These are phyloP conservation scores for Rhabdophis nuchalis DNA, from an alignment of 2,797 vertebrate genomes.

Conservation along the genomic window DNA sequence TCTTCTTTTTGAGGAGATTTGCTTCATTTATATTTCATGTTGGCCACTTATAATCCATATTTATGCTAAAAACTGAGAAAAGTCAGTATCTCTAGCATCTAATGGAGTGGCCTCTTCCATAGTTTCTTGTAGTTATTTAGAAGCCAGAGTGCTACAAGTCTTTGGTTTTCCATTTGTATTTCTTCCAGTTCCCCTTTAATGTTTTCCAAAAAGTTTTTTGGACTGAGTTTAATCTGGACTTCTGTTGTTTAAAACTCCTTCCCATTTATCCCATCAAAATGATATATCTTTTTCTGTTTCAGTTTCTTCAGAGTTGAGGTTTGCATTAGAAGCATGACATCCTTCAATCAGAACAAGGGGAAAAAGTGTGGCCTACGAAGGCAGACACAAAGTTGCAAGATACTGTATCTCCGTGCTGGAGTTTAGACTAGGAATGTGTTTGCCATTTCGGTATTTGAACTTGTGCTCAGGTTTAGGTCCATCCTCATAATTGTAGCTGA, in stretches of 20 bases:
- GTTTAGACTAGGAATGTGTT: neutral
- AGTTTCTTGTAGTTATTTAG: neutral
- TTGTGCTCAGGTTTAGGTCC: neutral
- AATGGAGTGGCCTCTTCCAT: neutral
- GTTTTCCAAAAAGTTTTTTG: neutral
- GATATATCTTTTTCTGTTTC: neutral
- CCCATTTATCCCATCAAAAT: neutral
- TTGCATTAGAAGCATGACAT: neutral
- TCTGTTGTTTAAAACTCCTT: neutral
- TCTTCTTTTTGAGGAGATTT: neutral
- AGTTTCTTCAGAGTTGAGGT: neutral
- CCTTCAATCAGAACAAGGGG: neutral
- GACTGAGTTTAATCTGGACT: neutral
- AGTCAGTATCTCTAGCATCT: neutral
- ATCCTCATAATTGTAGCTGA: neutral
- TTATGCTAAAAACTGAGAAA: neutral
- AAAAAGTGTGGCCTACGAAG: neutral
- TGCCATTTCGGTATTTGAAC: neutral
- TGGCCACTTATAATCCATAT: neutral
- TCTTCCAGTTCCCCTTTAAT: neutral
- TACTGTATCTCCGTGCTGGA: neutral
- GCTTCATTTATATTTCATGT: neutral
- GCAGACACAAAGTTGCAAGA: neutral
- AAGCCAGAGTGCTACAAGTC: neutral
- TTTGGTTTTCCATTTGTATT: neutral